phyloP scores from a whole-genome alignment of 1,140 invertebrate species.

The Trachymyrmex cornetzi region DNA sequence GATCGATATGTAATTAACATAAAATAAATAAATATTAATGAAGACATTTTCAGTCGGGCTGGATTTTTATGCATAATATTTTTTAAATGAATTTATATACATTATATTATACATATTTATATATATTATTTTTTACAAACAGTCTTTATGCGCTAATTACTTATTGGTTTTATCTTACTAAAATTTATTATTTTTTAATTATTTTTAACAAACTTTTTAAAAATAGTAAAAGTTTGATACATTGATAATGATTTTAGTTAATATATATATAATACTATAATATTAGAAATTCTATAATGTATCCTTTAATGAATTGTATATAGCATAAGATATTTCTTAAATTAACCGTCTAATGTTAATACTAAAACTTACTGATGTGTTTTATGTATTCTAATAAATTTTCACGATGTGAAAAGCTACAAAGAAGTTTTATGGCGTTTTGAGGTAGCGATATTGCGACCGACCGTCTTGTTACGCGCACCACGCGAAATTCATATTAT shows the following conservation, averaged over 20 bases:
- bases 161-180: too few species aligned
- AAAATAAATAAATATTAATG: too few species aligned
- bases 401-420: not conserved
- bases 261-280: not conserved
- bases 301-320: not conserved
- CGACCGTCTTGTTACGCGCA: not conserved
- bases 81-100: too few species aligned
- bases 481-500: slow-evolving; percentile 28
- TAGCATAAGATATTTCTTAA: not conserved
- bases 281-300: not conserved
- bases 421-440: slow-evolving; percentile 4
- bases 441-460: slow-evolving; percentile 20
- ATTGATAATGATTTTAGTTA: not conserved
- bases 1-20: too few species aligned
- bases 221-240: not conserved
- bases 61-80: too few species aligned
- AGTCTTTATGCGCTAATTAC: too few species aligned
- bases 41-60: too few species aligned
- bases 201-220: not conserved
- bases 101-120: too few species aligned
- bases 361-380: not conserved
- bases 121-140: too few species aligned
- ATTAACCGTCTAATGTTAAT: not conserved
- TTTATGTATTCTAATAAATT: slow-evolving; percentile 18
- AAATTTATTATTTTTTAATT: not conserved